phyloP scores from a whole-genome alignment of 2,888 invertebrate genomes.

The Pandemis heparana region DNA sequence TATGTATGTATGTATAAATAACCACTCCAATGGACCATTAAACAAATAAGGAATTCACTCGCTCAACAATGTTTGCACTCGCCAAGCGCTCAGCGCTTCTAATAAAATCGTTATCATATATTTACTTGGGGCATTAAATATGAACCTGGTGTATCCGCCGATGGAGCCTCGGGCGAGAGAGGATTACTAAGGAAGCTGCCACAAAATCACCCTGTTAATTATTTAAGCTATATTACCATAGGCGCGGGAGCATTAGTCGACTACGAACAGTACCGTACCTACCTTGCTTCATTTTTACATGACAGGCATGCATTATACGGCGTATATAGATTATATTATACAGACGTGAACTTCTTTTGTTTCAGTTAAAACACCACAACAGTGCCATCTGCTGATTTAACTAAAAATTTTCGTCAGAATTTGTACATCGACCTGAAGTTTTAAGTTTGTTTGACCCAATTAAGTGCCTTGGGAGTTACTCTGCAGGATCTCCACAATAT shows the following conservation, averaged over 20 bases:
- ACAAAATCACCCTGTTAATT: constrained; percentile 26
- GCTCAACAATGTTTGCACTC: neutral
- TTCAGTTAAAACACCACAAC: neutral
- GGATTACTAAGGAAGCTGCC: constrained; percentile 12
- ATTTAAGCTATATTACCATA: constrained; percentile 27
- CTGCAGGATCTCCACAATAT: neutral
- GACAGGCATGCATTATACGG: neutral
- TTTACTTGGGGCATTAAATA: constrained; percentile 8
- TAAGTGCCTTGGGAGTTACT: neutral
- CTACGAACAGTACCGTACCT: neutral
- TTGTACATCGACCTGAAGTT: neutral
- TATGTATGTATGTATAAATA: too few relatives aligned
- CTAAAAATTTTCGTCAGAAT: too few relatives aligned
- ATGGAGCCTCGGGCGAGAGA: constrained; percentile 1
- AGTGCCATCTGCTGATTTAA: too few relatives aligned
- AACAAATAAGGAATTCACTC: neutral
- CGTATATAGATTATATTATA: neutral
- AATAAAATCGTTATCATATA: neutral
- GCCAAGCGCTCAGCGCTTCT: neutral
- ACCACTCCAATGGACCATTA: neutral
- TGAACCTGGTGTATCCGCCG: neutral
- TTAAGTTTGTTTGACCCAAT: neutral
- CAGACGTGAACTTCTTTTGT: neutral
- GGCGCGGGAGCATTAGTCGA: neutral
- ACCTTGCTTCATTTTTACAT: neutral